Percentiles rank a stretch among this genome's conserved stretches.
Evolutionary conservation across 37 sponge, comb jelly and placozoan species (phyloP).

Genomic region (Crambe crambe): DNA sequence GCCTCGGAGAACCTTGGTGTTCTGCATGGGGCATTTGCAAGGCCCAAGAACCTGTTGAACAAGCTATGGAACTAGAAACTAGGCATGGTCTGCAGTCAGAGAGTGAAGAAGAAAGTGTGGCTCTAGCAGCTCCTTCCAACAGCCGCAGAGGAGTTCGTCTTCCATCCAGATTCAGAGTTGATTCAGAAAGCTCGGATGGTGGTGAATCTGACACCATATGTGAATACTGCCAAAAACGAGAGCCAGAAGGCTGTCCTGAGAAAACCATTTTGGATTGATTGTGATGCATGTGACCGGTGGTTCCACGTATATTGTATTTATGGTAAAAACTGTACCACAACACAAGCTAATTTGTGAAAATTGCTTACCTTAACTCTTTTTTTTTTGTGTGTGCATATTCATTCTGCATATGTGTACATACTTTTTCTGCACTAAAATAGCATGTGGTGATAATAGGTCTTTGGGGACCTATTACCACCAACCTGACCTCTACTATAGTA

Average conservation of each 20-base stretch:
- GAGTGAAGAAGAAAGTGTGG: background rate
- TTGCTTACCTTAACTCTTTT: background rate
- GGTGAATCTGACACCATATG: background rate
- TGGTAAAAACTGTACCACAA: background rate
- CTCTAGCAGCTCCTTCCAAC: background rate
- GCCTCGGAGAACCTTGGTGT: no score
- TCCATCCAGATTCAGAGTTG: background rate
- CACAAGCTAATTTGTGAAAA: background rate
- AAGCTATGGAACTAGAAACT: no score
- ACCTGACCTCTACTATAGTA: background rate
- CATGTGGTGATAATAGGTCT: background rate
- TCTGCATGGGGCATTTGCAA: no score
- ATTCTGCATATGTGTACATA: background rate
- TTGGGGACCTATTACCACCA: background rate
- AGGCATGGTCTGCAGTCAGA: no score
- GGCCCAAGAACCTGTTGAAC: no score
- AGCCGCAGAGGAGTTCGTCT: background rate
- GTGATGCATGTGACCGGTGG: background rate
- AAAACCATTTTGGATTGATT: background rate
- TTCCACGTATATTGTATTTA: background rate
- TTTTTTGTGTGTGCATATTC: background rate
- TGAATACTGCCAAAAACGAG: background rate
- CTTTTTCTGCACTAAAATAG: background rate
- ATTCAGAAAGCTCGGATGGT: background rate
- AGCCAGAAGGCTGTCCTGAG: background rate